Evolutionary conservation across 2,888 invertebrate species (phyloP).

Genomic region (Alentia gelatinosa): DNA sequence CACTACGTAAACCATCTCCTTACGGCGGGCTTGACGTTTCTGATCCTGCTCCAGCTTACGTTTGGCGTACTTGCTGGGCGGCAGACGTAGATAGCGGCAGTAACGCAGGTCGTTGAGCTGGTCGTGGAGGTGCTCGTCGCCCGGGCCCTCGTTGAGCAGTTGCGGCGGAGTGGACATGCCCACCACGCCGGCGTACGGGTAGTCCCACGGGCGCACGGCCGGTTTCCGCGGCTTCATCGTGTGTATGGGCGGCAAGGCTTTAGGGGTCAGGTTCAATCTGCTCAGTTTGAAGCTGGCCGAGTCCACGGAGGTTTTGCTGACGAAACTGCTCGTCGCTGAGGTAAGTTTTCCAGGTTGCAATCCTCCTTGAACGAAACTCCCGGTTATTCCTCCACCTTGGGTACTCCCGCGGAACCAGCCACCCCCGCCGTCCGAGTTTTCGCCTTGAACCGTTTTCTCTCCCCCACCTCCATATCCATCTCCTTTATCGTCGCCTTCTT

Average conservation of each 20-base stretch:
- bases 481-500: not conserved
- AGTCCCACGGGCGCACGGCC: not conserved
- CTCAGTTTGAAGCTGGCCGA: constrained; percentile 6
- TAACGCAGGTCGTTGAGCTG: not conserved
- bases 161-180: not conserved
- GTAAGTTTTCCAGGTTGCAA: not conserved
- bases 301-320: not conserved
- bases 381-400: too few relatives aligned
- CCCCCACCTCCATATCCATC: too few relatives aligned
- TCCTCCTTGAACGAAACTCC: too few relatives aligned
- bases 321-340: not conserved
- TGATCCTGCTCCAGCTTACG: not conserved
- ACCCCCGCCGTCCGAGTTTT: too few relatives aligned
- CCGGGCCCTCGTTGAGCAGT: not conserved
- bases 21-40: not conserved
- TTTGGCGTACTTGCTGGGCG: not conserved
- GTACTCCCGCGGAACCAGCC: too few relatives aligned
- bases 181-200: not conserved
- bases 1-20: not conserved
- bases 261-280: not conserved
- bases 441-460: too few relatives aligned
- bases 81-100: constrained; percentile 25
- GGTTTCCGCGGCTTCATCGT: not conserved
- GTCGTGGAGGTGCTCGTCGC: not conserved
- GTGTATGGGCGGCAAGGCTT: constrained; percentile 9